phyloP scores from a whole-genome alignment of 1,140 invertebrate genomes.

The Hesperophylax magnus region DNA sequence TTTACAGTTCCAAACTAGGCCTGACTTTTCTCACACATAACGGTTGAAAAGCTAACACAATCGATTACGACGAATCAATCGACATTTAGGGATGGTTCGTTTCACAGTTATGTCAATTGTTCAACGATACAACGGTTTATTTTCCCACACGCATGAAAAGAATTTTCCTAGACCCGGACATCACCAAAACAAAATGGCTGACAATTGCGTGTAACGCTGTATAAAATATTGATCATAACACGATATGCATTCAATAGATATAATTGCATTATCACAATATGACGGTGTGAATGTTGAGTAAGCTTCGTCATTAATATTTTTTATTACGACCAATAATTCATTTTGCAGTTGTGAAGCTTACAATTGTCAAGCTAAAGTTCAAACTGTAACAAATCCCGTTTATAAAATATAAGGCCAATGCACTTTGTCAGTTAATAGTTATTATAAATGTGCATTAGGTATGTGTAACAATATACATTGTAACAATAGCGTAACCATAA shows the following conservation, averaged over 20 bases:
- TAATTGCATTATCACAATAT: background rate
- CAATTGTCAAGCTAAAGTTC: too few relatives aligned
- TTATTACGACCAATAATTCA: too few relatives aligned
- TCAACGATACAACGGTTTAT: background rate
- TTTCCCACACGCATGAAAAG: slow-evolving; percentile 49
- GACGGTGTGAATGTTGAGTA: background rate
- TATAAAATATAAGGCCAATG: too few relatives aligned
- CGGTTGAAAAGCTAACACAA: slow-evolving; percentile 45
- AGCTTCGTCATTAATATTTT: too few relatives aligned
- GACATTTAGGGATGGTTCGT: slow-evolving; percentile 51
- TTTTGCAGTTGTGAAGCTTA: too few relatives aligned
- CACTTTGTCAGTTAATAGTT: too few relatives aligned
- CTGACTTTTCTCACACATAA: slow-evolving; percentile 50
- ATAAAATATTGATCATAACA: slow-evolving; percentile 46
- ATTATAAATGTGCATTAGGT: too few relatives aligned
- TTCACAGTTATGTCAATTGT: slow-evolving; percentile 28
- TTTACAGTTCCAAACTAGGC: background rate
- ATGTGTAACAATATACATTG: too few relatives aligned
- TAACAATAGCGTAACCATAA: too few relatives aligned
- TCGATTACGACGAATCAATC: slow-evolving; percentile 48
- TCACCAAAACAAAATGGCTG: slow-evolving; percentile 37
- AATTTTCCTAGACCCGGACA: slow-evolving; percentile 17
- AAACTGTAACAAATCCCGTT: too few relatives aligned
- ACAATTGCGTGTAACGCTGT: slow-evolving; percentile 38
- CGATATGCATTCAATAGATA: slow-evolving; percentile 10